A percentile compares a stretch with the other conserved stretches of the same genome.
These are phyloP conservation scores for Drosophila insularis DNA, from an alignment of 1,140 invertebrate genomes.

Conservation along the genomic window DNA sequence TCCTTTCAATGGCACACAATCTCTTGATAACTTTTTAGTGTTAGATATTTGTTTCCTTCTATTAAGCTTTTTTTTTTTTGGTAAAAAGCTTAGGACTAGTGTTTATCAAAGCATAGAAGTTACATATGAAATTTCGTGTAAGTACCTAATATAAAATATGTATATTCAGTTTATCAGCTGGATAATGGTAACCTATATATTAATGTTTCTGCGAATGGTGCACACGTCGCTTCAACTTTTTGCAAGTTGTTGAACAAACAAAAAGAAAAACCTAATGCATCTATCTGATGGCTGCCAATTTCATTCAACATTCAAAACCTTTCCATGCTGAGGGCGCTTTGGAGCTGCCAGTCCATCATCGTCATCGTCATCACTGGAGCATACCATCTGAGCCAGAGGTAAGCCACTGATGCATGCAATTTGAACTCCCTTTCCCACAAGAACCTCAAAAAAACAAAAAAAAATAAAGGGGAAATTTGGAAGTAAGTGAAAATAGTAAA, in stretches of 20 bases:
- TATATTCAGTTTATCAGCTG: slow-evolving; percentile 1
- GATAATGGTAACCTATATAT: not conserved
- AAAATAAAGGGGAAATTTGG: not conserved
- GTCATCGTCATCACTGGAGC: slow-evolving; percentile 33
- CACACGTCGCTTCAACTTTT: slow-evolving; percentile 25
- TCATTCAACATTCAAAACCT: slow-evolving; percentile 38
- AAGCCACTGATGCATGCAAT: slow-evolving; percentile 28
- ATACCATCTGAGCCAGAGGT: slow-evolving; percentile 26
- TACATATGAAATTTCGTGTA: slow-evolving; percentile 49
- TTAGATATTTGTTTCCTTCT: slow-evolving; percentile 48
- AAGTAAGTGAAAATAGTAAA: not conserved
- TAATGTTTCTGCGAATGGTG: not conserved
- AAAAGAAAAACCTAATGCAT: slow-evolving; percentile 51
- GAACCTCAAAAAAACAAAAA: slow-evolving; percentile 50
- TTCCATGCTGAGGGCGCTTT: slow-evolving; percentile 27
- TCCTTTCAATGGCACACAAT: slow-evolving; percentile 72
- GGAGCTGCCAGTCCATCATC: slow-evolving; percentile 54
- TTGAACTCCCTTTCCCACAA: slow-evolving; percentile 22
- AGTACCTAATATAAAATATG: not conserved
- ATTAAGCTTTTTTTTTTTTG: slow-evolving; percentile 24
- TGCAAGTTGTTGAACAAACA: slow-evolving; percentile 33
- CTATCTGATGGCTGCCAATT: slow-evolving; percentile 65
- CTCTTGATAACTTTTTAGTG: slow-evolving; percentile 76
- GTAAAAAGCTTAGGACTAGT: slow-evolving; percentile 36
- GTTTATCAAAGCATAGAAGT: slow-evolving; percentile 50